Evolutionary conservation across 2,797 vertebrate genomes (phyloP), one percentile per base, ranked within the genome.

Genomic region (Ara ararauna): DNA sequence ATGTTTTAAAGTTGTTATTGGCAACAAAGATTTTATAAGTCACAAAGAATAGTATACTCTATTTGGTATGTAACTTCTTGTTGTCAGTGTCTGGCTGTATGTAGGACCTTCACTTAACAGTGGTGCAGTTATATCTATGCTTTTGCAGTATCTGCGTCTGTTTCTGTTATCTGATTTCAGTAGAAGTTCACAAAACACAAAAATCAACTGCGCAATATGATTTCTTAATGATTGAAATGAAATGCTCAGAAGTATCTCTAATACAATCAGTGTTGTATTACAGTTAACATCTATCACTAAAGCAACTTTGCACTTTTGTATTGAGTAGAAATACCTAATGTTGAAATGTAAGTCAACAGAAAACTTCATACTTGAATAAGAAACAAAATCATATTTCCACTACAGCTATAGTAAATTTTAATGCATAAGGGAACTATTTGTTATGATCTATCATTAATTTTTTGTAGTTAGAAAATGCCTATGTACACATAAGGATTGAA

Each of bases 341-440:
- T 27, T 89, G 45, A 79, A 89, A 66, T 42, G 7, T 60, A 48
- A 74, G 74, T 74, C 24, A 79, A 13, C 6, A 70, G 64, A 42
- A 89, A 70, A 66, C 2, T 22, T 70, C 17, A 32, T 56, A 40
- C 7, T 70, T 58, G 13, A 87, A 58, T 70, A 66, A 47, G 68
- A 77, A 83, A 74, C 47, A 58, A 68, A 60, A 67, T 40, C 2
- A 0, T 60, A 64, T 48, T 78, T 90, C 29, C 7, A 48, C 9
- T 70, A 45, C 14, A 67, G 17, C 13, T 81, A 42, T 9, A 62
- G 30, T 53, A 78, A 47, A 65, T 79, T 58, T 93, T 76, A 78
- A 68, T 40, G 11, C 2, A 0, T 36, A 66, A 72, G 4, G 11
- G 9, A 9, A 0, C 1, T 81, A 48, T 54, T 64, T 78, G 14